Evolutionary conservation across 2,888 invertebrate genomes (phyloP).

Genomic region (Microchrysa polita): DNA sequence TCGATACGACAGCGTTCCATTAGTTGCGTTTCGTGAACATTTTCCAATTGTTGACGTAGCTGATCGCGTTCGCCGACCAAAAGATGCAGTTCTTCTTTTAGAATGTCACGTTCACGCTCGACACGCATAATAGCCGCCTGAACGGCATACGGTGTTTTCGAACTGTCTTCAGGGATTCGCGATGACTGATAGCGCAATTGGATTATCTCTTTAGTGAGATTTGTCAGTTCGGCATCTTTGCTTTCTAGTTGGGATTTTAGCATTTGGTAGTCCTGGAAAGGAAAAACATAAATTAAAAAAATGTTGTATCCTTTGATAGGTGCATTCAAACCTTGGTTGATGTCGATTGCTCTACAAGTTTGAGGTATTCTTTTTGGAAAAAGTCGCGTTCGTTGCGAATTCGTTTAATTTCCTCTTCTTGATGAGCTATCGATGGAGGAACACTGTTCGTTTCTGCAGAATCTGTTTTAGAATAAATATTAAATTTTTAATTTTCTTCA

Average conservation of each 20-base stretch:
- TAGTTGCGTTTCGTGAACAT: conserved; percentile 64
- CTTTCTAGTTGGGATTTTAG: conserved; percentile 28
- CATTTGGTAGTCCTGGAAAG: conserved; percentile 21
- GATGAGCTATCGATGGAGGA: no score
- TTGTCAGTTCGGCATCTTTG: conserved; percentile 32
- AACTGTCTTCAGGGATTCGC: conserved; percentile 24
- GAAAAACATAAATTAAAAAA: background rate
- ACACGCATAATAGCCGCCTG: conserved; percentile 60
- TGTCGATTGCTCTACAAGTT: conserved; percentile 58
- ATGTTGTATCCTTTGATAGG: no score
- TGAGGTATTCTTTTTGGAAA: conserved; percentile 62
- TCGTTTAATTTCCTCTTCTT: conserved; percentile 60
- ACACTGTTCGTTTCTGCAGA: background rate
- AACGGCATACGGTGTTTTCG: conserved; percentile 53
- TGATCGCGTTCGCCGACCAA: conserved; percentile 71
- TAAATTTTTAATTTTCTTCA: no score
- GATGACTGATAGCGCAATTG: background rate
- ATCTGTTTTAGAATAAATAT: background rate
- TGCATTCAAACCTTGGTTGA: conserved; percentile 55
- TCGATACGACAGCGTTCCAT: conserved; percentile 66
- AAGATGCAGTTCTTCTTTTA: conserved; percentile 67
- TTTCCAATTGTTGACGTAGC: conserved; percentile 68
- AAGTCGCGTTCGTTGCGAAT: conserved; percentile 61
- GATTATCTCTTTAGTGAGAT: conserved; percentile 19
- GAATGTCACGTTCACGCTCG: conserved; percentile 68